Evolutionary conservation across 2,113 vertebrate genomes (phyloP).

Genomic region (Gallinago media): DNA sequence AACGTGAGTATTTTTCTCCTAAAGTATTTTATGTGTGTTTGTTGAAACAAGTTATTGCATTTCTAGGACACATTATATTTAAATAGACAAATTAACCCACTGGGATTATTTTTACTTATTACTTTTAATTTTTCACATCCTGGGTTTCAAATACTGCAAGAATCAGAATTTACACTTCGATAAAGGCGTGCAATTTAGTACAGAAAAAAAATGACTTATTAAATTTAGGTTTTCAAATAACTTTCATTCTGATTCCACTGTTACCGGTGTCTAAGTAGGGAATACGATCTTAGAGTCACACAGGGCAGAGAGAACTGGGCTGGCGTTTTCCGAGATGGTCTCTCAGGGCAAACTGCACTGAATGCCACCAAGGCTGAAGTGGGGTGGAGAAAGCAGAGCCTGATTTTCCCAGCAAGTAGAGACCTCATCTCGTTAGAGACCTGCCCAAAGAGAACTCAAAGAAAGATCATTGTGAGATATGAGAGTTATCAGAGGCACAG

Average conservation of each 20-base stretch:
- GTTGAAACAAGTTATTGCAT: background rate
- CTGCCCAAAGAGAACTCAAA: background rate
- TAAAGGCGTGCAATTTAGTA: background rate
- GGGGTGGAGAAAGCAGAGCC: background rate
- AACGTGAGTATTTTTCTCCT: constrained; percentile 86
- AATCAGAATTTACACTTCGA: background rate
- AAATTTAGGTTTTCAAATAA: background rate
- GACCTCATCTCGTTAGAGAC: background rate
- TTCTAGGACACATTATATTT: background rate
- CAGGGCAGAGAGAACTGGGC: background rate
- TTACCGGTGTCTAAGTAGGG: background rate
- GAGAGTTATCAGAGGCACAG: background rate
- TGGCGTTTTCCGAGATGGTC: background rate
- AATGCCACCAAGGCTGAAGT: background rate
- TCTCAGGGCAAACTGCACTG: background rate
- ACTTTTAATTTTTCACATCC: background rate
- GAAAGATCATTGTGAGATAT: background rate
- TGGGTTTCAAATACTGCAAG: background rate
- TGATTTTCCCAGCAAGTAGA: background rate
- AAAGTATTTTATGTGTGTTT: background rate
- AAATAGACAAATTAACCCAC: background rate
- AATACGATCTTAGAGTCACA: background rate
- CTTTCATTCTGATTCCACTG: background rate
- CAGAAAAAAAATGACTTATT: background rate
- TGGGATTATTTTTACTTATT: background rate